Evolutionary conservation across 2,888 invertebrate genomes (phyloP).

Genomic region (Lymantria dispar): DNA sequence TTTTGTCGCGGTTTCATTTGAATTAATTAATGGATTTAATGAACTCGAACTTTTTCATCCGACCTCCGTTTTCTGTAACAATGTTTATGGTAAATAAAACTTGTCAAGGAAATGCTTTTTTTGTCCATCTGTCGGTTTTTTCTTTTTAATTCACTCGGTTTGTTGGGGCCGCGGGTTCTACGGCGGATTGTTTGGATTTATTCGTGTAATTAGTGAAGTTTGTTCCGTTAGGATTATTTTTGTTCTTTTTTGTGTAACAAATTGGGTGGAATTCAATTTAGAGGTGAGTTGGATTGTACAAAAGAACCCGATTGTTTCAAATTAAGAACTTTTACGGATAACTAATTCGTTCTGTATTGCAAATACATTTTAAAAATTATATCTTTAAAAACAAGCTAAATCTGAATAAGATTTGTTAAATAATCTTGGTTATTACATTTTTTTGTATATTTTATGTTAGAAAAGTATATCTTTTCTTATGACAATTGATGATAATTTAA

Average conservation of each 20-base stretch:
- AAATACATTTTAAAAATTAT: too few species aligned
- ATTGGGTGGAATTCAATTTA: slow-evolving; percentile 65
- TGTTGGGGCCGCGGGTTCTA: slow-evolving; percentile 59
- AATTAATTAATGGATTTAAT: slow-evolving; percentile 82
- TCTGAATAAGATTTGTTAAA: too few species aligned
- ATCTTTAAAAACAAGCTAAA: too few species aligned
- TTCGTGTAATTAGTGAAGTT: slow-evolving; percentile 81
- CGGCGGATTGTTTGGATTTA: slow-evolving; percentile 75
- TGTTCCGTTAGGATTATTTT: slow-evolving; percentile 73
- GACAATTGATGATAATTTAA: too few species aligned
- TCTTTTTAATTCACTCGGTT: slow-evolving; percentile 72
- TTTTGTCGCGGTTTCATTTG: slow-evolving; percentile 79
- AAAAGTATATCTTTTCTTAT: too few species aligned
- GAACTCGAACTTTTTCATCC: slow-evolving; percentile 76
- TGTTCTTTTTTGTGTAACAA: slow-evolving; percentile 68
- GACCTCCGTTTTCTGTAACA: slow-evolving; percentile 67
- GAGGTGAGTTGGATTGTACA: slow-evolving; percentile 53
- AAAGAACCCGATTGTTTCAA: slow-evolving; percentile 44
- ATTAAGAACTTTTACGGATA: slow-evolving; percentile 38
- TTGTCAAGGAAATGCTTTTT: slow-evolving; percentile 78
- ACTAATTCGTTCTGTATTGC: slow-evolving; percentile 12
- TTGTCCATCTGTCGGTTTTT: slow-evolving; percentile 67
- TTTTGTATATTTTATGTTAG: too few species aligned
- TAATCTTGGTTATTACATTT: too few species aligned
- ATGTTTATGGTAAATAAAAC: slow-evolving; percentile 81